A percentile compares a stretch with the other conserved stretches of the same genome.
phyloP scores from a whole-genome alignment of 2,888 invertebrate species.

The Slavum lentiscoides region DNA sequence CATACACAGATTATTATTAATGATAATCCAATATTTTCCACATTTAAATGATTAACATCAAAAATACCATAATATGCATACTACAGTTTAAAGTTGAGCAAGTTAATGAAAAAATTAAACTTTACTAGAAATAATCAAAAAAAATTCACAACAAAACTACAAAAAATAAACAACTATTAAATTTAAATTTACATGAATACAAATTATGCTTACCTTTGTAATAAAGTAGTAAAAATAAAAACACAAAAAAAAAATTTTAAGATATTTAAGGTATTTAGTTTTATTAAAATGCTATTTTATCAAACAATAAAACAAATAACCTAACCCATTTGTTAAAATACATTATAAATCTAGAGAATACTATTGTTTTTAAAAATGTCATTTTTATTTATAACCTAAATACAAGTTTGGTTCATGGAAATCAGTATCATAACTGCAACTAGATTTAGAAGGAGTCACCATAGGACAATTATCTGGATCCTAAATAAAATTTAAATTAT shows the following conservation, averaged over 20 bases:
- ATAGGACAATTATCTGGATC: too few relatives aligned
- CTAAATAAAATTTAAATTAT: too few relatives aligned
- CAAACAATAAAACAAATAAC: neutral
- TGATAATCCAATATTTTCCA: neutral
- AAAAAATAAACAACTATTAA: neutral
- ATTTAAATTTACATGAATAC: neutral
- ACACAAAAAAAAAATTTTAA: too few relatives aligned
- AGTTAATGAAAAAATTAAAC: too few relatives aligned
- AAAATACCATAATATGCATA: neutral
- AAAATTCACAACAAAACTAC: neutral
- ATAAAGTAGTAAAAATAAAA: neutral
- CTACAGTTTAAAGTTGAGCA: constrained; percentile 2
- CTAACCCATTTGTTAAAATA: neutral
- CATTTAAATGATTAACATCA: neutral
- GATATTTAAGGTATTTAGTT: neutral
- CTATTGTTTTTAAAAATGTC: too few relatives aligned
- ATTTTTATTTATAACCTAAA: too few relatives aligned
- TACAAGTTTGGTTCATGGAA: too few relatives aligned
- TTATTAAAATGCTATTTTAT: neutral
- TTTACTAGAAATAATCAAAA: neutral
- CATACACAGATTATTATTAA: neutral
- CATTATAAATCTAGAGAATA: too few relatives aligned
- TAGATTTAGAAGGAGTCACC: too few relatives aligned
- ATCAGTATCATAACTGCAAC: too few relatives aligned
- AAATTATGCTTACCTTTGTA: neutral